A percentile compares a stretch with the other conserved stretches of the same genome.
Evolutionary conservation across 2,113 vertebrate genomes (phyloP).

Genomic region (Corythaeola cristata): DNA sequence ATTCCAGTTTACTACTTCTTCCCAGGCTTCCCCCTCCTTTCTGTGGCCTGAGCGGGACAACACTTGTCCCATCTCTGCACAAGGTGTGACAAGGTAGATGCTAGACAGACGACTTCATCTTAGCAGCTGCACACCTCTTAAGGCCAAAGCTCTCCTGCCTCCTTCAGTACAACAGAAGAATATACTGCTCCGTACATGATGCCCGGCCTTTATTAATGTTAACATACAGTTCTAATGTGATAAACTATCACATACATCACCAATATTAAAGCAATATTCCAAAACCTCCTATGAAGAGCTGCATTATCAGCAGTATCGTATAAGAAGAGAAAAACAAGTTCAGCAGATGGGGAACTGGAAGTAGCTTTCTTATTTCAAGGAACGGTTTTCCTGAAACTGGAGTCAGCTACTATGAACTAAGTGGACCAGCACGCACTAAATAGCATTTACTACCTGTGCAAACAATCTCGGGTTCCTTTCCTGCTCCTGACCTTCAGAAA

Average conservation of each 20-base stretch:
- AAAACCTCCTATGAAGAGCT: background rate
- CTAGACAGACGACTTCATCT: background rate
- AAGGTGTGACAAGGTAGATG: background rate
- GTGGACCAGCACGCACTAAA: background rate
- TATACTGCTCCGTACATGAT: fast-evolving
- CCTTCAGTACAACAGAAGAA: background rate
- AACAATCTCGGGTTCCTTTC: background rate
- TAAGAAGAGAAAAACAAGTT: background rate
- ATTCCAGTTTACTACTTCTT: background rate
- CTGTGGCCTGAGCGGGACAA: background rate
- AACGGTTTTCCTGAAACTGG: background rate
- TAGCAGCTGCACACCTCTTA: background rate
- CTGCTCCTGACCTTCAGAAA: constrained; percentile 37
- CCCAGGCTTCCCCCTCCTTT: background rate
- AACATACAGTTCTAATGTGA: background rate
- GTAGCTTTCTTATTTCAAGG: background rate
- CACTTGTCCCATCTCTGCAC: background rate
- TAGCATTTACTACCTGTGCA: background rate
- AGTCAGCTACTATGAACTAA: background rate
- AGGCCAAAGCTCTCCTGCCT: background rate
- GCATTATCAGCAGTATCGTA: background rate
- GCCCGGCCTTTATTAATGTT: background rate
- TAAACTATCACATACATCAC: background rate
- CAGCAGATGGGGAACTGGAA: background rate
- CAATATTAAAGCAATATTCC: background rate